phyloP scores from a whole-genome alignment of 2,797 vertebrate genomes.

The Semotilus atromaculatus region DNA sequence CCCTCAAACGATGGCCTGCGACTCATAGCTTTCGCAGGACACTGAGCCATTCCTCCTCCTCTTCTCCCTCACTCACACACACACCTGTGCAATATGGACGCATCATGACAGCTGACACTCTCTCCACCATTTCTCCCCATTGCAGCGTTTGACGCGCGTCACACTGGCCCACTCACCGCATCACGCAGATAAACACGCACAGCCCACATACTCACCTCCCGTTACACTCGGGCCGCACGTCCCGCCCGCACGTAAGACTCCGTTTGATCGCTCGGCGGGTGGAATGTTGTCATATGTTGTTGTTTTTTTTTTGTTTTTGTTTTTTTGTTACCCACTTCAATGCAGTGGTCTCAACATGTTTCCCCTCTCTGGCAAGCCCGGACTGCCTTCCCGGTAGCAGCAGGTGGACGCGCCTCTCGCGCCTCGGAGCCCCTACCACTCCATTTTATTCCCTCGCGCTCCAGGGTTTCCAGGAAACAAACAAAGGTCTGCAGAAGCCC shows the following conservation, averaged over 20 bases:
- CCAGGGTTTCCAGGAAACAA: conserved; percentile 57
- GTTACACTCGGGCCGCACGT: conserved; percentile 50
- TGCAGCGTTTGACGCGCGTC: conserved; percentile 61
- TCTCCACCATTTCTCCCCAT: conserved; percentile 44
- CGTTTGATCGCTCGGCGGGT: conserved; percentile 29
- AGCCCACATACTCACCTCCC: conserved; percentile 55
- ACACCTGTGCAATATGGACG: conserved; percentile 46
- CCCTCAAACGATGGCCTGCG: conserved; percentile 20
- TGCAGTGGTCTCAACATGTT: conserved; percentile 68
- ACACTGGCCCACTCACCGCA: conserved; percentile 59
- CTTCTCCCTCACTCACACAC: conserved; percentile 13
- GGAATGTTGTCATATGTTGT: conserved; percentile 35
- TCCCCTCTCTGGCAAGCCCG: conserved; percentile 56
- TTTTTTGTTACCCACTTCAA: conserved; percentile 41
- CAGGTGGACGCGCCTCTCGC: conserved; percentile 77
- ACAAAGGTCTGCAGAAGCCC: conserved; percentile 57
- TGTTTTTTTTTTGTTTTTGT: neutral
- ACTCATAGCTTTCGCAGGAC: conserved; percentile 2
- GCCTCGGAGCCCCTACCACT: conserved; percentile 62
- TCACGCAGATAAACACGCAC: conserved; percentile 34
- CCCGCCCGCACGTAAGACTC: conserved; percentile 34
- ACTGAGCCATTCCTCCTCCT: neutral
- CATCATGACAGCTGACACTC: conserved; percentile 55
- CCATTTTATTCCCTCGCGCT: conserved; percentile 63
- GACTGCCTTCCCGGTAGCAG: conserved; percentile 68